A percentile compares a stretch with the other conserved stretches of the same genome.
phyloP scores from a whole-genome alignment of 2,888 invertebrate species.

The Pollenia angustigena region DNA sequence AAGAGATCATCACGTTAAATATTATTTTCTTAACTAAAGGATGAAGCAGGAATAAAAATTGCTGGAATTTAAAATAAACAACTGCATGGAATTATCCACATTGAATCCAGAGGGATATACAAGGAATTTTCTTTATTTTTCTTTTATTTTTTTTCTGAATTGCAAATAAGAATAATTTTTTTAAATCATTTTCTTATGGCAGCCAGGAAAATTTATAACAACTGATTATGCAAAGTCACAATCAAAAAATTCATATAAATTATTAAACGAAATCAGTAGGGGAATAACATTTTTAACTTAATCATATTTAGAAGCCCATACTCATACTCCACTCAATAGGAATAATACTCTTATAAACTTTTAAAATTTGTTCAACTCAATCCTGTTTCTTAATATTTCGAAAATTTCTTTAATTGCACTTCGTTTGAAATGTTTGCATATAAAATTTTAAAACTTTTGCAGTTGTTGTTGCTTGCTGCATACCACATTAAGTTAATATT shows the following conservation, averaged over 20 bases:
- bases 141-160: slow-evolving; percentile 25
- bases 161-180: slow-evolving; percentile 59
- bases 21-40: slow-evolving; percentile 60
- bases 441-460: slow-evolving; percentile 57
- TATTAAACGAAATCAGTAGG: slow-evolving; percentile 46
- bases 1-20: slow-evolving; percentile 71
- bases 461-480: slow-evolving; percentile 13
- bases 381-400: neutral
- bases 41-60: slow-evolving; percentile 53
- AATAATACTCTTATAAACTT: too few species aligned
- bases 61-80: slow-evolving; percentile 48
- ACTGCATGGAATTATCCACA: slow-evolving; percentile 46
- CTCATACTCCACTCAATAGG: neutral
- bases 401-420: slow-evolving; percentile 19
- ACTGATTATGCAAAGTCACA: slow-evolving; percentile 77
- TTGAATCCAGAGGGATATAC: slow-evolving; percentile 52
- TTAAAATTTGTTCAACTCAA: neutral
- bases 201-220: slow-evolving; percentile 73
- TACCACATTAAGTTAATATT: slow-evolving; percentile 34
- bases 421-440: slow-evolving; percentile 1
- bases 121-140: neutral
- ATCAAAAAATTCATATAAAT: slow-evolving; percentile 73
- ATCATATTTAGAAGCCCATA: slow-evolving; percentile 30
- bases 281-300: slow-evolving; percentile 47
- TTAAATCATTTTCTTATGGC: slow-evolving; percentile 50